Conservation (phyloP, 2,888 invertebrate species). For the Conus canariensis region DNA sequence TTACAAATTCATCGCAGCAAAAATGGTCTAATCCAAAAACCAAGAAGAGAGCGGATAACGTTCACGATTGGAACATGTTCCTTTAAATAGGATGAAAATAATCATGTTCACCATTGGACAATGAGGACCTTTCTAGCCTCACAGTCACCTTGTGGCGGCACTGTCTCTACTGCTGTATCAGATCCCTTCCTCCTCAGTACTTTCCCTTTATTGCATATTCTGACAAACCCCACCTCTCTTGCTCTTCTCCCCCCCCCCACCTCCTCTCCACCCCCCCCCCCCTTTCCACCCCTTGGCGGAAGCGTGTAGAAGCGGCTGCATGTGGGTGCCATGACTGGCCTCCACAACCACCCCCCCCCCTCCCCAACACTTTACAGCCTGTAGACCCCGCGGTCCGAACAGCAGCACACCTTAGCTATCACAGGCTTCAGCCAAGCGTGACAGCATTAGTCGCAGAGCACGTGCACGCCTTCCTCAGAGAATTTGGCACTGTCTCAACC, state of each 20-base stretch:
- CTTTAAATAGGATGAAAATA: too few relatives aligned
- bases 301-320: too few relatives aligned
- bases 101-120: too few relatives aligned
- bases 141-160: not conserved
- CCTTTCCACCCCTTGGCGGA: not conserved
- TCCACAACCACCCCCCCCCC: not conserved
- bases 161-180: not conserved
- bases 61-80: too few relatives aligned
- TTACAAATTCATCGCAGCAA: too few relatives aligned
- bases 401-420: constrained; percentile 2
- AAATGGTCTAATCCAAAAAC: too few relatives aligned
- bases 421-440: constrained; percentile 9
- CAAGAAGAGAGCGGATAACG: too few relatives aligned
- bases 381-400: not conserved
- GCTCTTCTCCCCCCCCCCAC: not conserved
- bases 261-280: too few relatives aligned
- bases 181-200: not conserved
- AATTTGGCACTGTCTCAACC: not conserved
- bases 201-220: too few relatives aligned
- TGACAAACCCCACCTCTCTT: too few relatives aligned
- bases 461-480: not conserved
- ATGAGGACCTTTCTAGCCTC: too few relatives aligned
- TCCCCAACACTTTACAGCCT: not conserved
- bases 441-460: not conserved
- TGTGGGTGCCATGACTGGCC: not conserved